A percentile compares a stretch with the other conserved stretches of the same genome.
Evolutionary conservation across 2,888 invertebrate species (phyloP).

Genomic region (Hypomecis atomaria): DNA sequence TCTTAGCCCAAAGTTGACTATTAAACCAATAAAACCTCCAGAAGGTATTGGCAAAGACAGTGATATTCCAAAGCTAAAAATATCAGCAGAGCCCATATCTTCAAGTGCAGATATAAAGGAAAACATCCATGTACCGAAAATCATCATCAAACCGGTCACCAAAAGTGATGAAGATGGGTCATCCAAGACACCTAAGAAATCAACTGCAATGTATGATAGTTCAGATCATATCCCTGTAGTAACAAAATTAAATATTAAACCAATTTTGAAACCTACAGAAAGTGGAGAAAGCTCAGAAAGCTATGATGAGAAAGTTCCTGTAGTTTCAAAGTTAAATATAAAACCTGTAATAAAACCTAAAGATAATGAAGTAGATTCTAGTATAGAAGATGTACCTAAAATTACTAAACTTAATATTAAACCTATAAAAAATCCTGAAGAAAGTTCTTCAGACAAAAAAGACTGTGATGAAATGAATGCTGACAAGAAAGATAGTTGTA

Average conservation of each 20-base stretch:
- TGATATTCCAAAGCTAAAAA: slow-evolving; percentile 62
- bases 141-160: slow-evolving; percentile 83
- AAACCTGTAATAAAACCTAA: slow-evolving; percentile 81
- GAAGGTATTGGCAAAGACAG: slow-evolving; percentile 58
- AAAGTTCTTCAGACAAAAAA: slow-evolving; percentile 71
- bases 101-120: slow-evolving; percentile 64
- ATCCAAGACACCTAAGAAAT: slow-evolving; percentile 59
- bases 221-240: slow-evolving; percentile 72
- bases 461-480: slow-evolving; percentile 76
- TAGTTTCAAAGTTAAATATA: slow-evolving; percentile 83
- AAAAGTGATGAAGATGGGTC: slow-evolving; percentile 60
- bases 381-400: slow-evolving; percentile 79
- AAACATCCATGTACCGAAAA: slow-evolving; percentile 81
- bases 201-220: slow-evolving; percentile 55
- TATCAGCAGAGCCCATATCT: slow-evolving; percentile 60
- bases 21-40: slow-evolving; percentile 76
- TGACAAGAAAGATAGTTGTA: slow-evolving; percentile 70
- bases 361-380: slow-evolving; percentile 76
- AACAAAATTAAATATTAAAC: slow-evolving; percentile 78
- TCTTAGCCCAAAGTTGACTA: slow-evolving; percentile 78
- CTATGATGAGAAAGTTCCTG: slow-evolving; percentile 75
- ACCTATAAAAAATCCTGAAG: slow-evolving; percentile 79
- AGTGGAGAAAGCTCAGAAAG: slow-evolving; percentile 61
- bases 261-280: slow-evolving; percentile 76
- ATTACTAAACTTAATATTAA: slow-evolving; percentile 82